Base-by-base conservation (phyloP, 2,797 vertebrate genomes). In the Scarus forsteni region DNA sequence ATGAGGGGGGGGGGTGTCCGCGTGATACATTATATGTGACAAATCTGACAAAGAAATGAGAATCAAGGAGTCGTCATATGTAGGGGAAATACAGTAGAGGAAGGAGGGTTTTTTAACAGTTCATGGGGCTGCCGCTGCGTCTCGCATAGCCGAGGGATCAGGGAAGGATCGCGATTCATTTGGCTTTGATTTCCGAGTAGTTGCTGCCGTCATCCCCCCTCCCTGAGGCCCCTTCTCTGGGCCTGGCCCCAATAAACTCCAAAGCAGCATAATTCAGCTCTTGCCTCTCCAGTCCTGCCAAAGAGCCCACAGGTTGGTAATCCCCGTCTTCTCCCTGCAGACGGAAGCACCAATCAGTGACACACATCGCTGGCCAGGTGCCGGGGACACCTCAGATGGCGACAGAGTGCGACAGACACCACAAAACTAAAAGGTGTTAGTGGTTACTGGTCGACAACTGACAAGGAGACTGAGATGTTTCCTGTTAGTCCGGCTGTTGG, bases 151-250 rank as follows among this genome's bases (percentile, higher is more conserved):
- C 84, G 87, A 94, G 83, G 93, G 84, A 90, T 95, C 93, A 95
- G 94, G 94, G 94, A 94, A 95, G 94, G 90, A 95, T 93, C 18
- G 92, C 92, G 89, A 88, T 93, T 95, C 94, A 95, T 95, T 95
- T 95, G 87, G 94, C 87, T 91, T 95, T 94, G 87, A 95, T 95
- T 90, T 95, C 94, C 58, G 90, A 89, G 83, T 95, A 95, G 90
- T 93, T 94, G 89, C 91, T 90, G 89, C 89, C 89, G 34, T 95
- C 94, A 88, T 95, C 94, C 84, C 90, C 92, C 89, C 92, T 90
- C 87, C 93, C 94, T 69, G 92, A 84, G 65, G 84, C 85, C 73
- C 91, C 94, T 62, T 93, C 93, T 83, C 92, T 92, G 78, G 92
- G 76, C 80, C 92, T 86, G 75, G 85, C 89, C 75, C 94, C 89